A percentile compares a stretch with the other conserved stretches of the same genome.
phyloP scores from a whole-genome alignment of 2,888 invertebrate species.

The Argyresthia albistria region DNA sequence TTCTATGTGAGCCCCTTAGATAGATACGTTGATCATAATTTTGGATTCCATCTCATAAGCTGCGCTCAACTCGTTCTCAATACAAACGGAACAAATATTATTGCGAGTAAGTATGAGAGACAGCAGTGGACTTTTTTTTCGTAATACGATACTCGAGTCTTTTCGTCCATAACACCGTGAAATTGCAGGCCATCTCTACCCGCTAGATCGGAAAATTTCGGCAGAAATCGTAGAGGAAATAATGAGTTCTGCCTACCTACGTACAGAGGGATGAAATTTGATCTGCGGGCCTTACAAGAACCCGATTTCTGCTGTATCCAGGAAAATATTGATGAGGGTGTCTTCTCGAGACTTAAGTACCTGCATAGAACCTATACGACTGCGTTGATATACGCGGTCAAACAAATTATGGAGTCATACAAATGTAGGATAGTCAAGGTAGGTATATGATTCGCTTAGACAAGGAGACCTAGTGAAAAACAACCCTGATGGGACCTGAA shows the following conservation, averaged over 20 bases:
- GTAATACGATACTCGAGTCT: conserved; percentile 21
- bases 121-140: conserved; percentile 10
- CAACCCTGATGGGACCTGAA: too few species aligned
- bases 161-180: conserved; percentile 24
- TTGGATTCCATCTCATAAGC: not conserved
- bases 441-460: too few species aligned
- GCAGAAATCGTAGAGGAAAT: conserved; percentile 16
- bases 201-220: conserved; percentile 21
- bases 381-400: too few species aligned
- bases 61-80: not conserved
- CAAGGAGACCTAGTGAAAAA: too few species aligned
- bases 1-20: too few species aligned
- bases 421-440: too few species aligned
- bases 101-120: not conserved
- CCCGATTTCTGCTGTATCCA: conserved; percentile 5
- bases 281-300: conserved; percentile 1
- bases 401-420: too few species aligned
- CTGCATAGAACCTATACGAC: too few species aligned
- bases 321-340: conserved; percentile 8
- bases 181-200: conserved; percentile 26
- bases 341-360: not conserved
- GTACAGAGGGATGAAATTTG: conserved; percentile 7
- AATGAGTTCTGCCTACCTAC: conserved; percentile 5
- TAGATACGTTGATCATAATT: not conserved
- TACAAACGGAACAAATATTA: not conserved